Conservation (phyloP, 1,140 invertebrate genomes). For the Melipona quadrifasciata region DNA sequence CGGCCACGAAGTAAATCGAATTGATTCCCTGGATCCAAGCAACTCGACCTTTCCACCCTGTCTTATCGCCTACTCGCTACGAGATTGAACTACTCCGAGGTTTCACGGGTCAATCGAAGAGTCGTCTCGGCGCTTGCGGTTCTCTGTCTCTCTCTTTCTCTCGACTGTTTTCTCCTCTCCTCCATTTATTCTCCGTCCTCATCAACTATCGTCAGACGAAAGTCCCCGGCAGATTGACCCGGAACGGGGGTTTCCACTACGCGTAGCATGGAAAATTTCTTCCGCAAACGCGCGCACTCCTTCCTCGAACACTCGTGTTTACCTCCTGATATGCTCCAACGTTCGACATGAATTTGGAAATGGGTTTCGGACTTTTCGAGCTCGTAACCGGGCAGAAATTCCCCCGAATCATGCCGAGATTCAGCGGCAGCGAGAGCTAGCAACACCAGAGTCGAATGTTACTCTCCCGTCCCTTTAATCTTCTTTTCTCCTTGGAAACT, state of each 20-base stretch:
- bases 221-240: not conserved
- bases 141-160: not conserved
- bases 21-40: constrained; percentile 43
- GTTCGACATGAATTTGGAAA: not conserved
- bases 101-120: constrained; percentile 52
- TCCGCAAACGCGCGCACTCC: no score
- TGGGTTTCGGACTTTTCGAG: not conserved
- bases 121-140: constrained; percentile 13
- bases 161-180: not conserved
- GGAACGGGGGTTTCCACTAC: not conserved
- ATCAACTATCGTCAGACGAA: not conserved
- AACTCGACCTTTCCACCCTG: constrained; percentile 39
- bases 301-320: not conserved
- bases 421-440: not conserved
- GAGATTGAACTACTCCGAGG: constrained; percentile 53
- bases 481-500: not conserved
- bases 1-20: constrained; percentile 27
- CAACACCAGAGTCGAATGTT: not conserved
- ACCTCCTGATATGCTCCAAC: no score
- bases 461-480: not conserved
- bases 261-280: constrained; percentile 28
- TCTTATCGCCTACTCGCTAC: constrained; percentile 26
- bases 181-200: not conserved
- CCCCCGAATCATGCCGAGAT: not conserved
- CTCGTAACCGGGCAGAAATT: not conserved